These are phyloP conservation scores for Epinephelus coioides DNA, from an alignment of 2,797 vertebrate genomes.

Conservation along the genomic window DNA sequence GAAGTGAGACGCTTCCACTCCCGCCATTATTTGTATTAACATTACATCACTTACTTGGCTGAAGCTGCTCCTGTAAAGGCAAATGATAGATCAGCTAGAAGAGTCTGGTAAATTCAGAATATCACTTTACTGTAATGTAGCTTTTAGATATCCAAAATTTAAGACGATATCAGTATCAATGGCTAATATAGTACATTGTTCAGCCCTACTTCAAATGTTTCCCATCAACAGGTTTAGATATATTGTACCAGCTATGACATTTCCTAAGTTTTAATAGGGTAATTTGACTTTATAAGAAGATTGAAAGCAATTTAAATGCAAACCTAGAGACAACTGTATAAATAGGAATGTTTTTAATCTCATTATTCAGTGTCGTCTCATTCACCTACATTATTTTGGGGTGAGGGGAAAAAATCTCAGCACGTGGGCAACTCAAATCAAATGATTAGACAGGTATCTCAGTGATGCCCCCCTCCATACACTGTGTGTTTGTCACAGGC, in stretches of 20 bases:
- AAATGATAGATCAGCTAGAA: no score
- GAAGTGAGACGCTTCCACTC: no score
- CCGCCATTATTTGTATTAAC: no score
- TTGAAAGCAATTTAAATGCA: background rate
- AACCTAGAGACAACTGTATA: background rate
- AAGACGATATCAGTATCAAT: no score
- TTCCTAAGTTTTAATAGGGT: background rate
- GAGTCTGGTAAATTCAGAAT: no score
- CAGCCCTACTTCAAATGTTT: background rate
- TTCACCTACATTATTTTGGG: background rate
- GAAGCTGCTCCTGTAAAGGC: no score
- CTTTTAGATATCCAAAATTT: no score
- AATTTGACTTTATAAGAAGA: background rate
- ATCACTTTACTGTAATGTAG: no score
- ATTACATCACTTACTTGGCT: no score
- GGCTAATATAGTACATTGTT: no score
- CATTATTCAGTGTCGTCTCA: background rate
- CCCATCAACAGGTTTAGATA: background rate
- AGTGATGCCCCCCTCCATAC: background rate
- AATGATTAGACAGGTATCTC: background rate
- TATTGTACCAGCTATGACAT: background rate
- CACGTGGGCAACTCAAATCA: background rate
- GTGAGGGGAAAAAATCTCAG: background rate
- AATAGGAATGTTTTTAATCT: no score
- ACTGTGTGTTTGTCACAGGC: conserved; percentile 35